Evolutionary conservation across 2,113 vertebrate species (phyloP).

Genomic region (Oncorhynchus mykiss): DNA sequence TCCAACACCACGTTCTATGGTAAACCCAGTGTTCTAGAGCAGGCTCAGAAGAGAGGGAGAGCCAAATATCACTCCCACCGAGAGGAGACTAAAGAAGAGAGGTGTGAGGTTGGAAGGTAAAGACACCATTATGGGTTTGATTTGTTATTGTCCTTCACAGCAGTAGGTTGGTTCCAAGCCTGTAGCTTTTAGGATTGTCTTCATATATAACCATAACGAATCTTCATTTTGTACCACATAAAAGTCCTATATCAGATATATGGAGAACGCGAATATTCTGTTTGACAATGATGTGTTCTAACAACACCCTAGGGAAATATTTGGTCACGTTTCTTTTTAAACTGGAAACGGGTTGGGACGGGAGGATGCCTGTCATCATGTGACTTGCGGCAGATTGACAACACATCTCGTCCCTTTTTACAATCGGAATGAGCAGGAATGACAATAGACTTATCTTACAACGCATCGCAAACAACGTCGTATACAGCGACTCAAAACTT

Average conservation of each 20-base stretch:
- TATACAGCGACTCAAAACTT: not conserved
- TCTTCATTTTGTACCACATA: too few relatives aligned
- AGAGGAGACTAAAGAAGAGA: slow-evolving; percentile 32
- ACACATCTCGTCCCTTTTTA: slow-evolving; percentile 24
- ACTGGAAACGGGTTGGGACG: slow-evolving; percentile 23
- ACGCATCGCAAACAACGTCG: not conserved
- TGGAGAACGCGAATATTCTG: too few relatives aligned
- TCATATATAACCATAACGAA: too few relatives aligned
- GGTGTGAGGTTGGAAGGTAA: slow-evolving; percentile 70
- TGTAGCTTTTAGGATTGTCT: too few relatives aligned
- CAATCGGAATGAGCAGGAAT: slow-evolving; percentile 6
- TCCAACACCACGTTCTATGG: slow-evolving; percentile 68
- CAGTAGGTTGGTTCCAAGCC: too few relatives aligned
- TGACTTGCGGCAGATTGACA: slow-evolving; percentile 49
- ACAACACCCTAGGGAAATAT: not conserved
- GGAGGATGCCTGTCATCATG: slow-evolving; percentile 56
- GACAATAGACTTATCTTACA: not conserved
- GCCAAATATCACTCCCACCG: slow-evolving; percentile 33
- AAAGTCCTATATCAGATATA: too few relatives aligned
- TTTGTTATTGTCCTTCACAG: too few relatives aligned
- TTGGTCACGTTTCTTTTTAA: slow-evolving; percentile 19
- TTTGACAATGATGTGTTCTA: not conserved
- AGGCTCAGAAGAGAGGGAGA: not conserved
- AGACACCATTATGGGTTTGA: not conserved
- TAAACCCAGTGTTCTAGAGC: slow-evolving; percentile 33